Conservation (phyloP, 30 jellyfish, hydroid and myxozoan species). For the Phacellophora camtschatica region DNA sequence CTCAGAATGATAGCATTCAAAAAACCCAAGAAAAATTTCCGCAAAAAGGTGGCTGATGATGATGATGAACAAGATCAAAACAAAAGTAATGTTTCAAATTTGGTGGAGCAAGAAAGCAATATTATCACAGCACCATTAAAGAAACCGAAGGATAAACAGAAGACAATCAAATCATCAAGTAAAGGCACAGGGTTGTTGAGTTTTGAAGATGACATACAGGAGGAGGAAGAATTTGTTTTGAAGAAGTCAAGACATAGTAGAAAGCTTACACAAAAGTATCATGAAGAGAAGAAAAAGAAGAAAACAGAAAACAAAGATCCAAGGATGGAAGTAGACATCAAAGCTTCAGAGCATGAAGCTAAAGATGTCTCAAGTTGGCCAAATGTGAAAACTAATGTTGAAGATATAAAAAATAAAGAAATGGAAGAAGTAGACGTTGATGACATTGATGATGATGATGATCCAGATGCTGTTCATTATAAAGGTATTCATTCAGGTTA, state of each 20-base stretch:
- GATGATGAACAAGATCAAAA: constrained; percentile 76
- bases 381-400: neutral
- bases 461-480: constrained; percentile 47
- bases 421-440: constrained; percentile 9
- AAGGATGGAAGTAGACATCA: neutral
- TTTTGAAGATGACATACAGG: constrained; percentile 86
- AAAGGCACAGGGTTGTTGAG: constrained; percentile 70
- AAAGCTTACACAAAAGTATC: constrained; percentile 47
- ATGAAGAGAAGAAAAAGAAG: constrained; percentile 74
- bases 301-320: constrained; percentile 15
- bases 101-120: neutral
- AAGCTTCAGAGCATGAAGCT: neutral
- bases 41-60: constrained; percentile 66
- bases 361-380: neutral
- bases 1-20: constrained; percentile 66
- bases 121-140: neutral
- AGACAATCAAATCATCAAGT: constrained; percentile 13
- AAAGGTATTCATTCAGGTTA: constrained; percentile 43
- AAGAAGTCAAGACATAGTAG: constrained; percentile 86
- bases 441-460: constrained; percentile 11
- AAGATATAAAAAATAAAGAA: neutral
- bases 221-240: constrained; percentile 83
- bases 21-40: constrained; percentile 74
- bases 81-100: neutral
- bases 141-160: constrained; percentile 25